Conservation (phyloP, 1,140 invertebrate species). For the Spodoptera litura region DNA sequence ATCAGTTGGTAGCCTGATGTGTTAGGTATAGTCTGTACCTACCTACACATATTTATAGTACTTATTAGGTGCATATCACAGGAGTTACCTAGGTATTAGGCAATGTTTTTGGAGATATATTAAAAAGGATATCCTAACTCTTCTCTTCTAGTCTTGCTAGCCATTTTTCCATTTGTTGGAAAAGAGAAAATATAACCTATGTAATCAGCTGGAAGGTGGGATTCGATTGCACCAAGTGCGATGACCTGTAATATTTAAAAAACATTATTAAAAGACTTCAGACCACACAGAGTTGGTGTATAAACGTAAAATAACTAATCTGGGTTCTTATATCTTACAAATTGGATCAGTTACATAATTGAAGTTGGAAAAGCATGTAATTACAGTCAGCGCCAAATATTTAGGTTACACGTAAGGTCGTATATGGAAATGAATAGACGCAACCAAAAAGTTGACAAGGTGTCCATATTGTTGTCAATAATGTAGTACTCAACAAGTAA, state of each 20-base stretch:
- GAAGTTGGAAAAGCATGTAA: no score
- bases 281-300: neutral
- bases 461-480: no score
- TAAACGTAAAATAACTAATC: neutral
- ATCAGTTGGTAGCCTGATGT: no score
- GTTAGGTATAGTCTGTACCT: no score
- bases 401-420: no score
- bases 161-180: slow-evolving; percentile 89
- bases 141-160: slow-evolving; percentile 32
- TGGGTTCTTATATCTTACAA: no score
- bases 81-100: neutral
- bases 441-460: no score
- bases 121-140: slow-evolving; percentile 48
- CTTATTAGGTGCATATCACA: neutral
- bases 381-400: no score
- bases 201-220: slow-evolving; percentile 89
- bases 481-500: no score
- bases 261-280: neutral
- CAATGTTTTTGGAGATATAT: neutral
- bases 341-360: no score
- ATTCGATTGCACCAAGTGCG: slow-evolving; percentile 88
- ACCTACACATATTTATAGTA: no score
- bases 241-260: slow-evolving; percentile 74
- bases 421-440: no score
- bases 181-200: slow-evolving; percentile 88